A percentile compares a stretch with the other conserved stretches of the same genome.
Conservation (phyloP, 2,113 vertebrate species). For the Bothrops jararaca region DNA sequence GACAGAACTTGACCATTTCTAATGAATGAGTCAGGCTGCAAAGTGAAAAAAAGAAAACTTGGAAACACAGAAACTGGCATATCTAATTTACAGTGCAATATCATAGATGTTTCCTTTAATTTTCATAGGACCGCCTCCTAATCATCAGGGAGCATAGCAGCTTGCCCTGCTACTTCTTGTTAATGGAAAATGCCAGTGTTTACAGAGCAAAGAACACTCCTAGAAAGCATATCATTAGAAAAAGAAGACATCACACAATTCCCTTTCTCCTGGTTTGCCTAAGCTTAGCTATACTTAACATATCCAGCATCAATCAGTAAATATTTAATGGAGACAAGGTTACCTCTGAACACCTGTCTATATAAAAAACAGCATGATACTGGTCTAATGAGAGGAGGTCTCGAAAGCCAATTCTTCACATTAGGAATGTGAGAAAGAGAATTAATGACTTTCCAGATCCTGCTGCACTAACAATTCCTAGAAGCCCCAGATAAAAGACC, state of each 20-base stretch:
- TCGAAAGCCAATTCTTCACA: neutral
- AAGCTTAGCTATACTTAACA: neutral
- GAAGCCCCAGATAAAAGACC: neutral
- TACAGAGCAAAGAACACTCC: neutral
- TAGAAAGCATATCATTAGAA: neutral
- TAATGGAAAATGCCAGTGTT: neutral
- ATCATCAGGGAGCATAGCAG: neutral
- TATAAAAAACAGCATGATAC: neutral
- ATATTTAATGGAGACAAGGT: constrained; percentile 11
- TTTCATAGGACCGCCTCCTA: neutral
- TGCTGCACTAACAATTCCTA: neutral
- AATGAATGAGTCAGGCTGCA: neutral
- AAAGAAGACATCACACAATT: neutral
- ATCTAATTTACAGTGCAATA: neutral
- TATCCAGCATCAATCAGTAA: neutral
- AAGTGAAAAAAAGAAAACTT: neutral
- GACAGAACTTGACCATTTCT: neutral
- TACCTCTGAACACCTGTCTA: neutral
- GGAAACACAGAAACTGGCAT: neutral
- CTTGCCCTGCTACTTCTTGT: neutral
- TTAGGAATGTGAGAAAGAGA: neutral
- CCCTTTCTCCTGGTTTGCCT: neutral
- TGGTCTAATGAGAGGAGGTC: neutral
- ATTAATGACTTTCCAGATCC: neutral
- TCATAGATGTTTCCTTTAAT: neutral